A percentile compares a stretch with the other conserved stretches of the same genome.
Evolutionary conservation across 2,113 vertebrate genomes (phyloP).

Genomic region (Nansenia antarctica): DNA sequence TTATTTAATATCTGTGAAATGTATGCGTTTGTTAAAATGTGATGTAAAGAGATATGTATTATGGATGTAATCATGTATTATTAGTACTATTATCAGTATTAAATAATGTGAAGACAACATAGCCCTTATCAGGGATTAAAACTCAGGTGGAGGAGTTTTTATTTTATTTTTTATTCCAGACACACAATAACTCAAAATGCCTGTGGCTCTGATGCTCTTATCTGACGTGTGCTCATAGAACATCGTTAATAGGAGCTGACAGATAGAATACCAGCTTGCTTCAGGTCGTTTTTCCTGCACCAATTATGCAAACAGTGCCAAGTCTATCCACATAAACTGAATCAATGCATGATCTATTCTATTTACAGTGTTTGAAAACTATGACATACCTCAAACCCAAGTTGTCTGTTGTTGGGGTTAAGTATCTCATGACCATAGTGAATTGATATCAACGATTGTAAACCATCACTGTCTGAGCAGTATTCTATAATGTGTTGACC

Average conservation of each 20-base stretch:
- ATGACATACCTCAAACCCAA: neutral
- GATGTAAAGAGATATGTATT: constrained; percentile 2
- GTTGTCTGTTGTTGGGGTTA: neutral
- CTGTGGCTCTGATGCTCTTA: neutral
- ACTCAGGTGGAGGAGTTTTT: constrained; percentile 42
- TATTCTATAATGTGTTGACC: neutral
- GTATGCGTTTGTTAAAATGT: constrained; percentile 27
- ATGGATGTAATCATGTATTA: constrained; percentile 14
- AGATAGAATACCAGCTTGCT: neutral
- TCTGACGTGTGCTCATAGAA: neutral
- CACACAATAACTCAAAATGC: neutral
- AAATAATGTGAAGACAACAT: constrained; percentile 8
- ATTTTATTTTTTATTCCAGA: neutral
- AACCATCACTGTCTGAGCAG: neutral
- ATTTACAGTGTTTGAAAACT: neutral
- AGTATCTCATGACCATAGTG: neutral
- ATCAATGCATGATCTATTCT: neutral
- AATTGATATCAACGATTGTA: neutral
- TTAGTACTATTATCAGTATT: neutral
- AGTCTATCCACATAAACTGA: neutral
- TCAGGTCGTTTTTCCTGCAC: constrained; percentile 24
- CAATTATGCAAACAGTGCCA: constrained; percentile 1
- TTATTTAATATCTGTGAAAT: constrained; percentile 22
- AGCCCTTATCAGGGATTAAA: constrained; percentile 20
- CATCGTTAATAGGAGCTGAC: neutral